Percentiles rank a stretch among this genome's conserved stretches.
Evolutionary conservation across 2,797 vertebrate species (phyloP).

Genomic region (Odontamblyopus rebecca): DNA sequence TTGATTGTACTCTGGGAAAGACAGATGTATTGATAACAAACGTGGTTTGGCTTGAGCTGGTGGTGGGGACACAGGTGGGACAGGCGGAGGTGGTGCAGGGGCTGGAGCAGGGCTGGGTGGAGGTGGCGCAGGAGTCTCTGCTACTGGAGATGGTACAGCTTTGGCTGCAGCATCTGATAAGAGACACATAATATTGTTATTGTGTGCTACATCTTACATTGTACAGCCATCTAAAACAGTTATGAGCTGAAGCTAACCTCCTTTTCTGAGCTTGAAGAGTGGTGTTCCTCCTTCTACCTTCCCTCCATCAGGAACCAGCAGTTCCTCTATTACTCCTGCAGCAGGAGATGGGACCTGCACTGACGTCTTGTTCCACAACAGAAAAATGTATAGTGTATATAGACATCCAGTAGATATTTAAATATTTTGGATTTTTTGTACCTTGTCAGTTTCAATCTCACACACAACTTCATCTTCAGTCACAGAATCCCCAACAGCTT

Average conservation of each 20-base stretch:
- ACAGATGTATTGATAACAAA: constrained; percentile 55
- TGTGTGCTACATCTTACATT: background rate
- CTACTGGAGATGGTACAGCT: constrained; percentile 78
- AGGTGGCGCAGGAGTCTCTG: constrained; percentile 74
- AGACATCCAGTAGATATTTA: background rate
- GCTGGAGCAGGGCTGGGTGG: constrained; percentile 64
- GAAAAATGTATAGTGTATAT: background rate
- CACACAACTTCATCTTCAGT: constrained; percentile 97
- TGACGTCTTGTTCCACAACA: constrained; percentile 81
- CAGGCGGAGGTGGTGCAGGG: constrained; percentile 90
- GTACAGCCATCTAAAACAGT: background rate
- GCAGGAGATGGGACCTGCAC: constrained; percentile 96
- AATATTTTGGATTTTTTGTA: constrained; percentile 33
- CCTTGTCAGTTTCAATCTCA: constrained; percentile 99
- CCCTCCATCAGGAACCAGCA: constrained; percentile 93
- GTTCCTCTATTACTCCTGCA: constrained; percentile 92
- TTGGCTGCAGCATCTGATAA: constrained; percentile 84
- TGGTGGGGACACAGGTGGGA: constrained; percentile 85
- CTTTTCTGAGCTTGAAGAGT: constrained; percentile 96
- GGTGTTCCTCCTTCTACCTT: constrained; percentile 95
- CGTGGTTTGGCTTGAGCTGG: constrained; percentile 68
- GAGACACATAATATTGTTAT: background rate
- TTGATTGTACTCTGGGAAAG: background rate
- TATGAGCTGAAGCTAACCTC: constrained; percentile 73
- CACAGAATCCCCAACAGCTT: constrained; percentile 95